Evolutionary conservation across 2,888 invertebrate species (phyloP).

Genomic region (Microdon myrmicae): DNA sequence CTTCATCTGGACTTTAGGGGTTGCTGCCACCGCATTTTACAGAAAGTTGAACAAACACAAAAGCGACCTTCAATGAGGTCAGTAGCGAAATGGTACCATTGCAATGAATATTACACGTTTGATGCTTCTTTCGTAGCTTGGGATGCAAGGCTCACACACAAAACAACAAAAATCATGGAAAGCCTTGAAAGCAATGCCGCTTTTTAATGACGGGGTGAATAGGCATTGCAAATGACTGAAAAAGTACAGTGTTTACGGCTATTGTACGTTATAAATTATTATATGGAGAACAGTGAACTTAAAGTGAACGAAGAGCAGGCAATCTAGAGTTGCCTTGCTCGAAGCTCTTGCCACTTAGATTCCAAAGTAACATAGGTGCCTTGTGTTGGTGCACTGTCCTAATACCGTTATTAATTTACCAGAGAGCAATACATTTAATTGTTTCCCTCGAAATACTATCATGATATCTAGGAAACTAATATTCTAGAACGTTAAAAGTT

Average conservation of each 20-base stretch:
- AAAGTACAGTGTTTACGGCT: slow-evolving; percentile 4
- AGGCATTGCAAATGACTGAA: too few relatives aligned
- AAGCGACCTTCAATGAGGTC: slow-evolving; percentile 51
- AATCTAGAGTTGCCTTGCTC: slow-evolving; percentile 24
- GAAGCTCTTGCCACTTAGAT: slow-evolving; percentile 33
- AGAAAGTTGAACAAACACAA: slow-evolving; percentile 48
- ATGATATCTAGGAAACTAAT: too few relatives aligned
- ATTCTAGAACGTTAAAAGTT: too few relatives aligned
- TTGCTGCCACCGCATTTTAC: slow-evolving; percentile 17
- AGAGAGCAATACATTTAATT: too few relatives aligned
- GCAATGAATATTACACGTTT: slow-evolving; percentile 27
- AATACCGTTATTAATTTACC: too few relatives aligned
- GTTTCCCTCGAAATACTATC: too few relatives aligned
- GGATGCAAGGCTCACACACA: too few relatives aligned
- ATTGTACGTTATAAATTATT: too few relatives aligned
- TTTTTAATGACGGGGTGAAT: too few relatives aligned
- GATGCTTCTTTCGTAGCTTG: slow-evolving; percentile 13
- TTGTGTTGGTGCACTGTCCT: too few relatives aligned
- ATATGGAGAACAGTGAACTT: background rate
- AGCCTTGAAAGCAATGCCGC: slow-evolving; percentile 19
- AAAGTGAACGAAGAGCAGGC: slow-evolving; percentile 4
- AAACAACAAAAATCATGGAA: slow-evolving; percentile 8
- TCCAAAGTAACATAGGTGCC: slow-evolving; percentile 45
- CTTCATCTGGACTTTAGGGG: slow-evolving; percentile 9
- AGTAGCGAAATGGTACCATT: slow-evolving; percentile 41